Conservation (phyloP, 1,140 invertebrate genomes). For the Drosophila grimshawi region DNA sequence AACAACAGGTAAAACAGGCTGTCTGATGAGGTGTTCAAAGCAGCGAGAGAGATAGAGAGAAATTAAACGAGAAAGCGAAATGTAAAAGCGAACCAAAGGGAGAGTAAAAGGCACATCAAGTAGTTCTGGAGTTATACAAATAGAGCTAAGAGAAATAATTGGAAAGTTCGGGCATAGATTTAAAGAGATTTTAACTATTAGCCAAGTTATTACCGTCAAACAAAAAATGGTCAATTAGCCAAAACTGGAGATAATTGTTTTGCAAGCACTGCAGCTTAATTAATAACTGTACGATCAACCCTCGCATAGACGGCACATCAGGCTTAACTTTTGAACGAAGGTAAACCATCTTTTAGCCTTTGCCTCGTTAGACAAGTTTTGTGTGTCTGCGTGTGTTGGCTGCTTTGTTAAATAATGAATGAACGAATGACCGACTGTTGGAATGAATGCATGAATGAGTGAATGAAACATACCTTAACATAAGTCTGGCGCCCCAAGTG, state of each 20-base stretch:
- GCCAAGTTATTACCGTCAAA: too few relatives aligned
- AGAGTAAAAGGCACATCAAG: slow-evolving; percentile 2
- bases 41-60: slow-evolving; percentile 9
- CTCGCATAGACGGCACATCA: slow-evolving; percentile 3
- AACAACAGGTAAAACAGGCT: slow-evolving; percentile 67
- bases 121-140: background rate
- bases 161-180: background rate
- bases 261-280: too few relatives aligned
- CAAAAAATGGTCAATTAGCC: too few relatives aligned
- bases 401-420: slow-evolving; percentile 67
- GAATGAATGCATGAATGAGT: slow-evolving; percentile 45
- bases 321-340: slow-evolving; percentile 20
- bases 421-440: slow-evolving; percentile 54
- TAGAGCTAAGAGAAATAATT: background rate
- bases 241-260: too few relatives aligned
- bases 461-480: slow-evolving; percentile 43
- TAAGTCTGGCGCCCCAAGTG: slow-evolving; percentile 21
- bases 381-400: slow-evolving; percentile 38
- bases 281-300: background rate
- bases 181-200: background rate
- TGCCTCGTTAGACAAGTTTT: slow-evolving; percentile 34
- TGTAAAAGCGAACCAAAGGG: background rate
- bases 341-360: slow-evolving; percentile 26
- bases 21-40: slow-evolving; percentile 32
- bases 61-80: slow-evolving; percentile 12